These are phyloP conservation scores for Zaprionus inermis DNA, from an alignment of 1,140 invertebrate species.

Conservation along the genomic window DNA sequence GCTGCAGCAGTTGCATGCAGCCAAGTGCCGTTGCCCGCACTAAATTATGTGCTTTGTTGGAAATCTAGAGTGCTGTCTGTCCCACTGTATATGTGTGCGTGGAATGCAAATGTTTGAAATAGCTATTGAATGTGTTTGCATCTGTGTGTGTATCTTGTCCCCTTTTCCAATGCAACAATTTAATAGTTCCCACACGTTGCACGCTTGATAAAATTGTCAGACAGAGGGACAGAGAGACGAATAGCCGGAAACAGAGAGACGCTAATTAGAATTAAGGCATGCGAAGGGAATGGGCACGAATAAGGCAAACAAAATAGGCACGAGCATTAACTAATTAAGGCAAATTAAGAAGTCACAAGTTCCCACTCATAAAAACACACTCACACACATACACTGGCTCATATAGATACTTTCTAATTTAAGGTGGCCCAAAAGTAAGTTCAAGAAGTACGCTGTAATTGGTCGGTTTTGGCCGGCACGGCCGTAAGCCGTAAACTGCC, in stretches of 20 bases:
- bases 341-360: conserved; percentile 31
- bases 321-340: conserved; percentile 50
- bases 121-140: conserved; percentile 30
- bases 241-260: conserved; percentile 17
- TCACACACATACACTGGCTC: background rate
- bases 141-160: conserved; percentile 35
- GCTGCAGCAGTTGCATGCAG: conserved; percentile 46
- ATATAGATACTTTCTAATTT: conserved; percentile 72
- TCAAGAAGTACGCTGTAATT: conserved; percentile 65
- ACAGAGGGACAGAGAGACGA: conserved; percentile 6
- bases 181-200: conserved; percentile 68
- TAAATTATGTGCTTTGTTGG: conserved; percentile 66
- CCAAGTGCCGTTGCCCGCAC: conserved; percentile 71
- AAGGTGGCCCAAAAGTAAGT: conserved; percentile 39
- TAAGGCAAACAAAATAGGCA: conserved; percentile 23
- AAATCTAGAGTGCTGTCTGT: conserved; percentile 45
- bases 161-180: conserved; percentile 71
- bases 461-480: conserved; percentile 39
- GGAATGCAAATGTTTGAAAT: conserved; percentile 71
- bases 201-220: conserved; percentile 42
- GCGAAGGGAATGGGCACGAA: conserved; percentile 1
- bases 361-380: conserved; percentile 2
- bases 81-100: conserved; percentile 27
- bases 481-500: conserved; percentile 46
- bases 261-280: conserved; percentile 63